Percentiles rank a stretch among this genome's conserved stretches.
phyloP scores from a whole-genome alignment of 2,888 invertebrate genomes.

The Ceraclea dissimilis region DNA sequence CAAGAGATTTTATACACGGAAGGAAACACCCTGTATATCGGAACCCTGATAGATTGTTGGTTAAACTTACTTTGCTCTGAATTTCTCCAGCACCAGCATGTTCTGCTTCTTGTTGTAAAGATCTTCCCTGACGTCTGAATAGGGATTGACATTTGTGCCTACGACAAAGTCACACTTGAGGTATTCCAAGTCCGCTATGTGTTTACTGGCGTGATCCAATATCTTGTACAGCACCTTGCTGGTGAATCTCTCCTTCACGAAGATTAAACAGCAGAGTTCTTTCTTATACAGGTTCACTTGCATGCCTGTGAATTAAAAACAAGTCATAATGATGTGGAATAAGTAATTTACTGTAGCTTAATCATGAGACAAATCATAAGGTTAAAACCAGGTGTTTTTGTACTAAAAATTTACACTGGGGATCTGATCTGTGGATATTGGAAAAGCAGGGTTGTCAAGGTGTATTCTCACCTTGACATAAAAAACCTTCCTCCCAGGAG shows the following conservation, averaged over 20 bases:
- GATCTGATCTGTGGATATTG: no score
- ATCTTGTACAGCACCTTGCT: conserved; percentile 68
- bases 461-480: no score
- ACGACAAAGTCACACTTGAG: conserved; percentile 65
- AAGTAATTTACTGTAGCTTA: neutral
- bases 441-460: no score
- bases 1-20: no score
- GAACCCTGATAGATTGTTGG: no score
- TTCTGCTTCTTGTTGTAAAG: conserved; percentile 49
- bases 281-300: conserved; percentile 35
- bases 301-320: conserved; percentile 23
- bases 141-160: conserved; percentile 55
- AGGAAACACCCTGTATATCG: no score
- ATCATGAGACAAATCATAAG: no score
- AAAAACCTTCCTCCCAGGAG: no score
- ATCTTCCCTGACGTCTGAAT: conserved; percentile 48
- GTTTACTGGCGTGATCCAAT: conserved; percentile 45
- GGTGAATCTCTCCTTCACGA: conserved; percentile 64
- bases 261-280: conserved; percentile 61
- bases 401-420: no score
- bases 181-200: conserved; percentile 47
- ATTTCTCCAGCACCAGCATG: conserved; percentile 45
- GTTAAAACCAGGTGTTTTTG: neutral
- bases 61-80: conserved; percentile 37
- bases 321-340: neutral